Conservation (phyloP, 2,113 vertebrate species). For the Noctilio leporinus region DNA sequence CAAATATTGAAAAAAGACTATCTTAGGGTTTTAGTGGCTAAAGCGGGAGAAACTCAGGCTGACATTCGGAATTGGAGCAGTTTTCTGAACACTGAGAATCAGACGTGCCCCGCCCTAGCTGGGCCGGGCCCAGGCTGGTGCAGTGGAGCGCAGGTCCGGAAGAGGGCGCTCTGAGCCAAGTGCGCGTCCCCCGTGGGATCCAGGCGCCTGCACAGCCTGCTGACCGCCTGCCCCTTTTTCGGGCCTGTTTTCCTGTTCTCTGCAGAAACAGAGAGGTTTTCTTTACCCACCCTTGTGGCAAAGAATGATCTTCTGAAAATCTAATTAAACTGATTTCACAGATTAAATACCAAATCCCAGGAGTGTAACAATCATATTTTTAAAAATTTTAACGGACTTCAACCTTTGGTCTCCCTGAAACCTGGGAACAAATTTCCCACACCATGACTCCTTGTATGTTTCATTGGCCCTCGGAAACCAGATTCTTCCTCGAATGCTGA, state of each 20-base stretch:
- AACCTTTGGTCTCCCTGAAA: neutral
- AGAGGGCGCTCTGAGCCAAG: conserved; percentile 65
- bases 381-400: neutral
- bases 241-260: neutral
- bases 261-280: neutral
- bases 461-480: neutral
- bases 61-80: neutral
- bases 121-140: neutral
- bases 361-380: neutral
- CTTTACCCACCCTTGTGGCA: neutral
- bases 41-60: neutral
- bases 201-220: neutral
- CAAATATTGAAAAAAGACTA: neutral
- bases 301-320: neutral
- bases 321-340: conserved; percentile 7
- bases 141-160: conserved; percentile 2
- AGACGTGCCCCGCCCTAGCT: neutral
- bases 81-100: neutral
- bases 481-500: neutral
- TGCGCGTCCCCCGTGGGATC: accelerated
- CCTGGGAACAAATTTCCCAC: neutral
- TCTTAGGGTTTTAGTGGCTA: neutral
- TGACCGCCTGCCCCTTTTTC: neutral
- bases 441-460: neutral
- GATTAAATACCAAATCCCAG: conserved; percentile 17